A percentile compares a stretch with the other conserved stretches of the same genome.
Evolutionary conservation across 2,797 vertebrate genomes (phyloP).

Genomic region (Antennarius maculatus): DNA sequence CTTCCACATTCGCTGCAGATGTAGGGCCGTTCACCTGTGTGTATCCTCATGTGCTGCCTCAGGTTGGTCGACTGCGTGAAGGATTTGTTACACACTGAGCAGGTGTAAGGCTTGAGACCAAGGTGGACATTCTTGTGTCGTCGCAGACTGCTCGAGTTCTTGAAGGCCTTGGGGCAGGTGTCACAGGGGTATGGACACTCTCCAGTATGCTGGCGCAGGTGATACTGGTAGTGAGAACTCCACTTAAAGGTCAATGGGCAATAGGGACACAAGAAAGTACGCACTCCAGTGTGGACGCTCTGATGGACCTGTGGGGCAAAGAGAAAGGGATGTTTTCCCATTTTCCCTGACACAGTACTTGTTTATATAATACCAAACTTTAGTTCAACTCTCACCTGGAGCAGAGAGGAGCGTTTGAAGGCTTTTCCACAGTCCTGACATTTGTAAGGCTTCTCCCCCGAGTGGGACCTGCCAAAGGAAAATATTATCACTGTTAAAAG

Average conservation of each 20-base stretch:
- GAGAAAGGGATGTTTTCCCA: background rate
- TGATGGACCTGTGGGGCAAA: slow-evolving; percentile 80
- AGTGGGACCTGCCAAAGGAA: slow-evolving; percentile 80
- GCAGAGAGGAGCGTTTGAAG: slow-evolving; percentile 86
- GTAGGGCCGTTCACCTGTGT: slow-evolving; percentile 91
- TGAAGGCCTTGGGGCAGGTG: slow-evolving; percentile 93
- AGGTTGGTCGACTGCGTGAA: slow-evolving; percentile 95
- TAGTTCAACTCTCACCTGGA: slow-evolving; percentile 74
- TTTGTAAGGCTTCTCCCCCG: slow-evolving; percentile 86
- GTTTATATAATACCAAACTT: background rate
- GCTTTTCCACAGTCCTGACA: slow-evolving; percentile 87
- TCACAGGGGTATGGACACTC: slow-evolving; percentile 93
- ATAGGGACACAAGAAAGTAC: slow-evolving; percentile 90
- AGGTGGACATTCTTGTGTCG: slow-evolving; percentile 93
- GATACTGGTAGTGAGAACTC: slow-evolving; percentile 95
- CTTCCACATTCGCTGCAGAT: slow-evolving; percentile 89
- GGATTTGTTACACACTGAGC: slow-evolving; percentile 87
- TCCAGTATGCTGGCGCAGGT: slow-evolving; percentile 93
- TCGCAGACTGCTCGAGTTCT: slow-evolving; percentile 92
- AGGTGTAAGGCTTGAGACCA: slow-evolving; percentile 90
- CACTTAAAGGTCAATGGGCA: slow-evolving; percentile 94
- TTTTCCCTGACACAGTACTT: background rate
- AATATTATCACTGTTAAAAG: background rate
- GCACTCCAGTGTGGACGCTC: slow-evolving; percentile 91
- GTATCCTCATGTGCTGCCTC: slow-evolving; percentile 92